A percentile compares a stretch with the other conserved stretches of the same genome.
phyloP scores from a whole-genome alignment of 37 sponge, comb jelly and placozoan genomes.

The Halisarca cf. caerulea region DNA sequence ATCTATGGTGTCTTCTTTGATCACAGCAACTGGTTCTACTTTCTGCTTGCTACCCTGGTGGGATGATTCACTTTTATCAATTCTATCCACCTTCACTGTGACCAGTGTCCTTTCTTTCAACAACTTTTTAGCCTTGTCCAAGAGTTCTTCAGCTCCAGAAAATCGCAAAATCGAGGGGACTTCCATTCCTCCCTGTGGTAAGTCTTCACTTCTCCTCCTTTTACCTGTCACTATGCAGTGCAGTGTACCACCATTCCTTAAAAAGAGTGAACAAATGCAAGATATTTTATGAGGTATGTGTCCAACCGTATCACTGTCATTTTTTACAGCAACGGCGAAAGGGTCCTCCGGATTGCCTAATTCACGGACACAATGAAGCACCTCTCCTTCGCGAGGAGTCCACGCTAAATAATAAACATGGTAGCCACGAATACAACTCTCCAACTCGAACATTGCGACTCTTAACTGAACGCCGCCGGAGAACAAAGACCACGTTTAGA shows the following conservation, averaged over 20 bases:
- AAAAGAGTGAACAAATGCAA: constrained; percentile 16
- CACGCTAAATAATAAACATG: not conserved
- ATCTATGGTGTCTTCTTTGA: not conserved
- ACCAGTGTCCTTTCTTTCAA: not conserved
- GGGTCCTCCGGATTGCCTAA: not conserved
- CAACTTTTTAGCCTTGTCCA: not conserved
- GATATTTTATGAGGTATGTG: constrained; percentile 33
- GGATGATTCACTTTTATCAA: not conserved
- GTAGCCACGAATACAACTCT: not conserved
- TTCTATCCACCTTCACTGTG: too few relatives aligned
- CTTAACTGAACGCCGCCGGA: too few relatives aligned
- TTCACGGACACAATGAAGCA: constrained; percentile 8
- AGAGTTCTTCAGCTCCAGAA: constrained; percentile 2
- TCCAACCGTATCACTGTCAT: constrained; percentile 11
- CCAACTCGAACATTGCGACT: not conserved
- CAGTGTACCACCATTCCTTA: constrained; percentile 7
- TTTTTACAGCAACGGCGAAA: constrained; percentile 25
- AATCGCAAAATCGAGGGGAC: constrained; percentile 21
- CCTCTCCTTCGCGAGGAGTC: not conserved
- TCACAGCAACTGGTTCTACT: not conserved
- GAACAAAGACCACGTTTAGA: too few relatives aligned
- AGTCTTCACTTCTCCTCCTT: not conserved
- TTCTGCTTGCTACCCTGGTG: not conserved
- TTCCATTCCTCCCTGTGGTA: constrained; percentile 42
- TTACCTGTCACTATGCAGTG: constrained; percentile 6